These are phyloP conservation scores for Macrobrachium nipponense DNA, from an alignment of 1,140 invertebrate genomes.

Conservation along the genomic window DNA sequence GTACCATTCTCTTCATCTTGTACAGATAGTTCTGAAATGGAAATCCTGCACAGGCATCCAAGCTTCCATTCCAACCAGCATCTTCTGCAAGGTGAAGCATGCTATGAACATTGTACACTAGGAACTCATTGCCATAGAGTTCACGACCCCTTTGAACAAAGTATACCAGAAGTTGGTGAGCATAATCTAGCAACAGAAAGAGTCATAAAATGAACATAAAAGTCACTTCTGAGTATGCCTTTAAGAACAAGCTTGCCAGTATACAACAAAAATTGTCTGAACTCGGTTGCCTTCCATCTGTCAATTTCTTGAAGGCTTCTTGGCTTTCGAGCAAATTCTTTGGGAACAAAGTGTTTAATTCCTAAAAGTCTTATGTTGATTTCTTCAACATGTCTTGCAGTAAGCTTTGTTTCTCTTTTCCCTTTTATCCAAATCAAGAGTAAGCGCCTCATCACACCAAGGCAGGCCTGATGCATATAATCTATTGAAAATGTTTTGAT, in stretches of 20 bases:
- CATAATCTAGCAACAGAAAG: slow-evolving; percentile 31
- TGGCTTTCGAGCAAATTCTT: slow-evolving; percentile 36
- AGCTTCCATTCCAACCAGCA: slow-evolving; percentile 63
- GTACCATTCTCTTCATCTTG: slow-evolving; percentile 64
- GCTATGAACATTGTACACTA: slow-evolving; percentile 67
- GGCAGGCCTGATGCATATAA: slow-evolving; percentile 36
- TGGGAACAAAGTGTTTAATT: slow-evolving; percentile 2
- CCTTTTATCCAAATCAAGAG: slow-evolving; percentile 32
- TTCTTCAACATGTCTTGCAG: slow-evolving; percentile 15
- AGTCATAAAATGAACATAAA: slow-evolving; percentile 33
- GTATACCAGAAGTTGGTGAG: slow-evolving; percentile 33
- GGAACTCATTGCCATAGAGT: slow-evolving; percentile 65
- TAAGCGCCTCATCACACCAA: slow-evolving; percentile 39
- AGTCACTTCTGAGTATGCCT: slow-evolving; percentile 7
- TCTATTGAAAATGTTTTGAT: slow-evolving; percentile 33
- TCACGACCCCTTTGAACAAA: slow-evolving; percentile 65
- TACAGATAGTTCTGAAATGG: slow-evolving; percentile 66
- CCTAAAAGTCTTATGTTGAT: slow-evolving; percentile 1
- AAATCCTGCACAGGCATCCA: slow-evolving; percentile 66
- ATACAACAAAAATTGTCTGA: slow-evolving; percentile 41
- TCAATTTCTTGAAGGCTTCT: slow-evolving; percentile 30
- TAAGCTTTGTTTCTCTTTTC: slow-evolving; percentile 11
- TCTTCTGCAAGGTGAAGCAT: slow-evolving; percentile 66
- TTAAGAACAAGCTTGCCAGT: slow-evolving; percentile 29
- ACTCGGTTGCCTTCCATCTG: slow-evolving; percentile 43